These are phyloP conservation scores for Trogon surrucura DNA, from an alignment of 2,113 vertebrate genomes.

Conservation along the genomic window DNA sequence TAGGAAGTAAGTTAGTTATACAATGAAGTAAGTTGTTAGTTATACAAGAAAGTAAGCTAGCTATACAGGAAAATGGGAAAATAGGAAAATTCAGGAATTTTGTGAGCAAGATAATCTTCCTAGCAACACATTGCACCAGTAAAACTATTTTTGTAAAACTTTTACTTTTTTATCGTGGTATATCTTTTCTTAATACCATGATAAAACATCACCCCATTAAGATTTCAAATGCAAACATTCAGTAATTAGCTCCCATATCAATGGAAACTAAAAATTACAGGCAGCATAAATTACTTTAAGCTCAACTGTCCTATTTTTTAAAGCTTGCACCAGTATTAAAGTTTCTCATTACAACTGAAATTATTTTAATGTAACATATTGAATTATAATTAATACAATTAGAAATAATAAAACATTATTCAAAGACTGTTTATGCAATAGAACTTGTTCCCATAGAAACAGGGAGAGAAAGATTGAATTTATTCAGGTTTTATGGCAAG, in stretches of 20 bases:
- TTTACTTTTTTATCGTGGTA: neutral
- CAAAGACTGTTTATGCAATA: conserved; percentile 55
- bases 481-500: conserved; percentile 40
- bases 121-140: neutral
- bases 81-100: neutral
- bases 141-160: neutral
- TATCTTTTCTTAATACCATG: neutral
- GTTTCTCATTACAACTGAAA: conserved; percentile 53
- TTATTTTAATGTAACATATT: conserved; percentile 58
- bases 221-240: conserved; percentile 18
- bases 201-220: neutral
- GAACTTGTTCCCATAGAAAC: conserved; percentile 53
- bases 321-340: conserved; percentile 16
- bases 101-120: neutral
- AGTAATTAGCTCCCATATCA: conserved; percentile 38
- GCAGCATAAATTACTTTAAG: conserved; percentile 25
- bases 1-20: too few species aligned
- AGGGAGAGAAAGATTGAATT: conserved; percentile 26
- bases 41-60: too few species aligned
- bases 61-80: neutral
- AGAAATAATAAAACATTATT: conserved; percentile 58
- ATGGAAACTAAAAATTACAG: conserved; percentile 39
- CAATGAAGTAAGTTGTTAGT: too few species aligned
- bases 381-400: conserved; percentile 68
- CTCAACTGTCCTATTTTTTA: conserved; percentile 10